A percentile compares a stretch with the other conserved stretches of the same genome.
phyloP scores from a whole-genome alignment of 2,888 invertebrate species.

The Gandaritis pyraliata region DNA sequence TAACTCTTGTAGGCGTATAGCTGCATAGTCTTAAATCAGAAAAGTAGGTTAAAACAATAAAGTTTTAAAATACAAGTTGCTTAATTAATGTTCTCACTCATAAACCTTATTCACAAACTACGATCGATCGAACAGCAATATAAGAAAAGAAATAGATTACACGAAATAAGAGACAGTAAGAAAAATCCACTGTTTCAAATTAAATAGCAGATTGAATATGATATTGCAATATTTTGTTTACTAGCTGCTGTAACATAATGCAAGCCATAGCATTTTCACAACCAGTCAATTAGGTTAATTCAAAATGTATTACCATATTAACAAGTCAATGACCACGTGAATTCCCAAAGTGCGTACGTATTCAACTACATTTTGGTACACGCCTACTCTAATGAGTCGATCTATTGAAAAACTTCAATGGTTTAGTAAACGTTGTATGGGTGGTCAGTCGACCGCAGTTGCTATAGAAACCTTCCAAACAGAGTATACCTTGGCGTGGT shows the following conservation, averaged over 20 bases:
- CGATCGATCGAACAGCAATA: too few species aligned
- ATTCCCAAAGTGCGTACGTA: slow-evolving; percentile 20
- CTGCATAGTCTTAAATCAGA: too few species aligned
- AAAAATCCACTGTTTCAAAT: too few species aligned
- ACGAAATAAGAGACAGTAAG: too few species aligned
- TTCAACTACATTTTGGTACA: slow-evolving; percentile 19
- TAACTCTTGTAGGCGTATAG: too few species aligned
- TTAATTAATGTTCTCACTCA: too few species aligned
- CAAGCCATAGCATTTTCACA: slow-evolving; percentile 20
- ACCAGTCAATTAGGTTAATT: slow-evolving; percentile 34
- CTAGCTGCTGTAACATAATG: slow-evolving; percentile 1
- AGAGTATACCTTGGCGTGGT: slow-evolving; percentile 6
- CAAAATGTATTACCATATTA: slow-evolving; percentile 36
- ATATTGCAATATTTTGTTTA: not conserved
- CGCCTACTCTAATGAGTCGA: slow-evolving; percentile 45
- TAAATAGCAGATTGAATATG: too few species aligned
- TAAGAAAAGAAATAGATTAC: too few species aligned
- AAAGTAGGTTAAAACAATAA: too few species aligned
- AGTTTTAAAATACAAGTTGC: too few species aligned
- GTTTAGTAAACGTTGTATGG: slow-evolving; percentile 44
- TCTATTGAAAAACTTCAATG: slow-evolving; percentile 48
- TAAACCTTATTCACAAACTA: too few species aligned
- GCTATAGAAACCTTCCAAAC: slow-evolving; percentile 19
- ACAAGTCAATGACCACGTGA: slow-evolving; percentile 39
- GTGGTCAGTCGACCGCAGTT: slow-evolving; percentile 33